Conservation (phyloP, 92 coral and sea anemone genomes). For the Isaurus tuberculatus region DNA sequence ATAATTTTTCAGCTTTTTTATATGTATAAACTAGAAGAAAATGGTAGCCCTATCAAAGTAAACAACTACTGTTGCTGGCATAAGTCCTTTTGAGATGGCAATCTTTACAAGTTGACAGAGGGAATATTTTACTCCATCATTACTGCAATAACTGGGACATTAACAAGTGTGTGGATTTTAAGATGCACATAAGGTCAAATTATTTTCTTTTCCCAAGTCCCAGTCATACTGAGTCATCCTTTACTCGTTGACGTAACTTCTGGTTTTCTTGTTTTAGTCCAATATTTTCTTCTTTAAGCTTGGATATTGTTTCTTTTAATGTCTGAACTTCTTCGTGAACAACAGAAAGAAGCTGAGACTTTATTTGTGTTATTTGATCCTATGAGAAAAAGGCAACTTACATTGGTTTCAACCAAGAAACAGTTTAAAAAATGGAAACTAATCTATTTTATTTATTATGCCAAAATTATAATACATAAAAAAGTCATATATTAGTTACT, state of each 20-base stretch:
- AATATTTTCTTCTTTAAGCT: constrained; percentile 90
- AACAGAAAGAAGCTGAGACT: constrained; percentile 87
- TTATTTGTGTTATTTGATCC: constrained; percentile 97
- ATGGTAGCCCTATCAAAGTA: constrained; percentile 41
- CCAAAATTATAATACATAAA: no score
- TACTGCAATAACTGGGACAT: background rate
- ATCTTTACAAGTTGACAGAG: constrained; percentile 2
- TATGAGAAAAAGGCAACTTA: constrained; percentile 51
- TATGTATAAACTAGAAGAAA: background rate
- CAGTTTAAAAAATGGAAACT: no score
- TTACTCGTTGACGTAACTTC: constrained; percentile 76
- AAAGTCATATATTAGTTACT: no score
- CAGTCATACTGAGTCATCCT: constrained; percentile 28
- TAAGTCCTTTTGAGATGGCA: background rate
- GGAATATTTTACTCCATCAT: background rate
- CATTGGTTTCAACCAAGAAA: no score
- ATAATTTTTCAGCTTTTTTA: background rate
- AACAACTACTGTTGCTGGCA: constrained; percentile 44
- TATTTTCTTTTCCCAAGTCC: background rate
- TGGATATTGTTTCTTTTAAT: constrained; percentile 91
- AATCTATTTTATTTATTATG: no score
- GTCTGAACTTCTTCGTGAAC: constrained; percentile 98
- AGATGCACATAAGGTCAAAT: background rate
- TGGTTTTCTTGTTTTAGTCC: constrained; percentile 95
- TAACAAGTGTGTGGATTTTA: background rate